Conservation (phyloP, 2,888 invertebrate species). For the Lypha dubia region DNA sequence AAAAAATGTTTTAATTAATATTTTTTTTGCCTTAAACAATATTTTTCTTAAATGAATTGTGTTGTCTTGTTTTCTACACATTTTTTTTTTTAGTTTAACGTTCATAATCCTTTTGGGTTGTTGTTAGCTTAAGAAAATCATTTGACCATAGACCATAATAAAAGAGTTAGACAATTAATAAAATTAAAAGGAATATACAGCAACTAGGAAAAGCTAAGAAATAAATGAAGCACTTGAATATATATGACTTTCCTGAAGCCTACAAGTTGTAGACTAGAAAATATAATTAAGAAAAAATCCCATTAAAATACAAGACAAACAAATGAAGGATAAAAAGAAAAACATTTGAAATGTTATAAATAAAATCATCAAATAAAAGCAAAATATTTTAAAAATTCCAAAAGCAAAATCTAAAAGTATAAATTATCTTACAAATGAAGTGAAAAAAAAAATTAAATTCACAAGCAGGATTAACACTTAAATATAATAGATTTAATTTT, state of each 20-base stretch:
- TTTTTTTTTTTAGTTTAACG: not conserved
- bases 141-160: not conserved
- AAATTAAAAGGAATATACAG: not conserved
- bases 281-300: not conserved
- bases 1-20: not conserved
- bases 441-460: not conserved
- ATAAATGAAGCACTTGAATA: not conserved
- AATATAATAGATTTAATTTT: not conserved
- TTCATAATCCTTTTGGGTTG: constrained; percentile 3
- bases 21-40: not conserved
- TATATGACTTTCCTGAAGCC: not conserved
- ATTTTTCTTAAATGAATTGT: not conserved
- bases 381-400: no score
- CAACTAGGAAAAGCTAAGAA: not conserved
- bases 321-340: no score
- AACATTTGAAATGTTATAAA: no score
- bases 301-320: not conserved
- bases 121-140: constrained; percentile 6
- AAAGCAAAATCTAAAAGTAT: no score
- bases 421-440: no score
- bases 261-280: not conserved
- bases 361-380: no score
- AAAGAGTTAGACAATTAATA: not conserved
- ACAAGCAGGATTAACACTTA: not conserved
- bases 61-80: not conserved